Evolutionary conservation across 2,797 vertebrate species (phyloP).

Genomic region (Notolabrus celidotus): DNA sequence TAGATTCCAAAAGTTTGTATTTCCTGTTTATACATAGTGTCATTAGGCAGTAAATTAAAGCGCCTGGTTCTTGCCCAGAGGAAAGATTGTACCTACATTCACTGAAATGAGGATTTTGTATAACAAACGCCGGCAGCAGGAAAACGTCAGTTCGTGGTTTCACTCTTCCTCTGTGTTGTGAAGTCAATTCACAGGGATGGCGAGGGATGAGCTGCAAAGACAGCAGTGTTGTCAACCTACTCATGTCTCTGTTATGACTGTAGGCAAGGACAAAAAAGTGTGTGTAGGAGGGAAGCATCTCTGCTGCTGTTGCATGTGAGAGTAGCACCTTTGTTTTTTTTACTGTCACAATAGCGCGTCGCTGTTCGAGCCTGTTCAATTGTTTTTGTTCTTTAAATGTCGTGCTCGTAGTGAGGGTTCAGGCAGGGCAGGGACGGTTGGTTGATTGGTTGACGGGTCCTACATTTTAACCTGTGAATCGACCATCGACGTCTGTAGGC

Average conservation of each 20-base stretch:
- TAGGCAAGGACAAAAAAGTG: constrained; percentile 14
- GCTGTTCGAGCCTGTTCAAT: not conserved
- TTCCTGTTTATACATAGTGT: not conserved
- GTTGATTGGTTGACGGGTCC: not conserved
- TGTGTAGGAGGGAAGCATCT: constrained; percentile 8
- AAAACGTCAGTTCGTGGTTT: constrained; percentile 33
- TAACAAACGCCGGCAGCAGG: constrained; percentile 23
- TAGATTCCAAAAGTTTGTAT: not conserved
- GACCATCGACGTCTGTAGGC: too few relatives aligned
- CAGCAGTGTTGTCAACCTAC: constrained; percentile 39
- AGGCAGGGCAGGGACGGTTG: not conserved
- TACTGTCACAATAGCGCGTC: not conserved
- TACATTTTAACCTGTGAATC: too few relatives aligned
- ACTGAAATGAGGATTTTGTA: constrained; percentile 34
- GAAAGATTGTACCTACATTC: constrained; percentile 16
- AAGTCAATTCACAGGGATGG: constrained; percentile 44
- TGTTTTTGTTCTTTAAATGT: not conserved
- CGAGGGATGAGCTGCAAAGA: constrained; percentile 54
- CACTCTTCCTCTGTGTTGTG: constrained; percentile 24
- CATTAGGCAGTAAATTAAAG: constrained; percentile 28
- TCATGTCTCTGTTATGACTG: constrained; percentile 27
- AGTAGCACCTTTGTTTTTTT: constrained; percentile 33
- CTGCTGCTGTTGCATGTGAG: constrained; percentile 6
- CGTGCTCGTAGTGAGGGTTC: too few relatives aligned
- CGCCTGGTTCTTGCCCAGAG: constrained; percentile 18